Base-by-base conservation (phyloP, 2,113 vertebrate genomes). In the Gadus chalcogrammus region DNA sequence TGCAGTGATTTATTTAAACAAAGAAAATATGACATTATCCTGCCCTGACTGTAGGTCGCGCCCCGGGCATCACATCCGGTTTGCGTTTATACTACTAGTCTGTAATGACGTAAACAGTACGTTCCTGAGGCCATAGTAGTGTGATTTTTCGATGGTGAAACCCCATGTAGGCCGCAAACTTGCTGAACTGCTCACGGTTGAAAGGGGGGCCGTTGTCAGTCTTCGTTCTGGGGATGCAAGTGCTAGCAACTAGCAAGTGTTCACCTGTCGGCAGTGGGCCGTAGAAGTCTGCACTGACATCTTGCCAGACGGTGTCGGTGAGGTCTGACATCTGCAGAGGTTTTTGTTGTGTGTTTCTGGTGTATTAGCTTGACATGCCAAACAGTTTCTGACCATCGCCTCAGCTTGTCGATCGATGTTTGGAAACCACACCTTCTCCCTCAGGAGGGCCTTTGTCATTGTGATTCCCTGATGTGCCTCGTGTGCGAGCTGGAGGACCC, bases 391-490 rank as follows among this genome's bases (percentile, higher is more conserved):
- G 1, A 76, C 2, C 7, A 58, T 9, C 15, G 56, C 56, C n/a
- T 58, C 56, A 58, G 13, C 13, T 1, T 58, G 56, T n/a, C n/a
- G 55, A 12, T 61, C 42, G 15, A 82, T 69, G 1, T 53, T 24
- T 24, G 24, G 24, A 24, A 24, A 24, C 24, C 24, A 24, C 24
- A 24, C 24, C 24, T 24, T 24, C 24, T 24, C 24, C 2, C 24
- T 24, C 24, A 24, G 24, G 24, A 24, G 24, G 24, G 24, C 24
- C 24, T 24, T 24, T 24, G 24, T 24, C 2, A 1, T 24, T 2
- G 24, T 24, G 24, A 24, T 24, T 24, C 24, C 77, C 66, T 79
- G 82, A 35, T 81, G 70, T 69, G 70, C 58, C 53, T 83, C 67
- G 24, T 81, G 69, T 15, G 67, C 68, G 1, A 81, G 56, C 48